A percentile compares a stretch with the other conserved stretches of the same genome.
These are phyloP conservation scores for Seriola aureovittata DNA, from an alignment of 2,113 vertebrate genomes.

Conservation along the genomic window DNA sequence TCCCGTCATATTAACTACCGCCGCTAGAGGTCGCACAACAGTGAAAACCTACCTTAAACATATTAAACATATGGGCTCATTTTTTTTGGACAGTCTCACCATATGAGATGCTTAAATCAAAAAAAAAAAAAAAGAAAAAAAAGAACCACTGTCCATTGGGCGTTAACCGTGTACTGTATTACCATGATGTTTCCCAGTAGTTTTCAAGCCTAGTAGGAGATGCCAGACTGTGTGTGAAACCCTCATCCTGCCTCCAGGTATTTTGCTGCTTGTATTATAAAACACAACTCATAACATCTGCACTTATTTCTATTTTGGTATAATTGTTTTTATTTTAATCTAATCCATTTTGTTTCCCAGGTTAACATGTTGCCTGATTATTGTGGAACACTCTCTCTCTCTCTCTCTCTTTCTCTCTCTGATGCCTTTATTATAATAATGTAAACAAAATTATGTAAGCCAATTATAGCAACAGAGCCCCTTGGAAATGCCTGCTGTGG, in stretches of 20 bases:
- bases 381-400: conserved; percentile 1
- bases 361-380: conserved; percentile 33
- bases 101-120: background rate
- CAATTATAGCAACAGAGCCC: conserved; percentile 54
- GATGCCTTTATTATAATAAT: conserved; percentile 54
- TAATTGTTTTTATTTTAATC: conserved; percentile 8
- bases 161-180: background rate
- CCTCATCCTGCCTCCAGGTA: background rate
- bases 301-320: background rate
- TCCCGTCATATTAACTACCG: background rate
- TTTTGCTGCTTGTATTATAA: background rate
- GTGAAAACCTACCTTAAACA: too few species aligned
- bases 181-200: background rate
- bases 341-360: conserved; percentile 10
- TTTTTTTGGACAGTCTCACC: too few species aligned
- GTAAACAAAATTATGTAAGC: conserved; percentile 61
- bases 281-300: background rate
- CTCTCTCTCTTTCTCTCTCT: background rate
- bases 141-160: background rate
- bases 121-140: background rate
- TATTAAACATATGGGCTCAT: too few species aligned
- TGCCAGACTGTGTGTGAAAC: background rate
- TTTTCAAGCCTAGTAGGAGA: background rate
- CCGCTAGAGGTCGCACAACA: background rate
- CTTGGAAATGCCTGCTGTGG: conserved; percentile 25